Conservation (phyloP, 2,113 vertebrate genomes). For the Columbina picui region DNA sequence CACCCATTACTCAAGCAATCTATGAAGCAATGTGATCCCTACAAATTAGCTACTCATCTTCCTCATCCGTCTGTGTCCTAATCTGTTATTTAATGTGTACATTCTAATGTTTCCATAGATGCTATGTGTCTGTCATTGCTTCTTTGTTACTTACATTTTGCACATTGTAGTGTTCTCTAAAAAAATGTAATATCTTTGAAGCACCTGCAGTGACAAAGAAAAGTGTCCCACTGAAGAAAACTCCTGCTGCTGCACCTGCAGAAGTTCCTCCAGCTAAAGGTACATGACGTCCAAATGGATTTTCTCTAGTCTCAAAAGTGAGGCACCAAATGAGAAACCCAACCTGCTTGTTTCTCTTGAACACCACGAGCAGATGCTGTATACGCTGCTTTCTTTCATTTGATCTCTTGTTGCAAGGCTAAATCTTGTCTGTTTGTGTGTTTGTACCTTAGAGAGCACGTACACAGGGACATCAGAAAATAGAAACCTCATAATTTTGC, state of each 20-base stretch:
- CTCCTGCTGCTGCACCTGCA: background rate
- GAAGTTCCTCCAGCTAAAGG: conserved; percentile 40
- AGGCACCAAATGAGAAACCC: background rate
- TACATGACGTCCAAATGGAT: background rate
- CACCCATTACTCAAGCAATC: background rate
- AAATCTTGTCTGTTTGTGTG: background rate
- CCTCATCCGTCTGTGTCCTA: background rate
- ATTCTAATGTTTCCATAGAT: background rate
- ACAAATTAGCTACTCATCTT: background rate
- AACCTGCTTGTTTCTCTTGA: background rate
- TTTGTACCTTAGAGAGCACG: background rate
- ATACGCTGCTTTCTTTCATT: background rate
- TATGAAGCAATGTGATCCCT: background rate
- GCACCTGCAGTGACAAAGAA: conserved; percentile 30
- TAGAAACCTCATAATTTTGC: background rate
- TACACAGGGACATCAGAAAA: background rate
- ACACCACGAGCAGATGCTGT: background rate
- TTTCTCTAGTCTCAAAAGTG: background rate
- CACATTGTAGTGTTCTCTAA: background rate
- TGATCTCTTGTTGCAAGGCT: background rate
- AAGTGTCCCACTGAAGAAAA: conserved; percentile 43
- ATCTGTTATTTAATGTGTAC: background rate
- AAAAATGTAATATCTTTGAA: conserved; percentile 36
- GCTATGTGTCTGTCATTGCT: background rate
- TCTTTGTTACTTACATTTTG: background rate